These are phyloP conservation scores for Chouioia cunea DNA, from an alignment of 2,888 invertebrate genomes.

Conservation along the genomic window DNA sequence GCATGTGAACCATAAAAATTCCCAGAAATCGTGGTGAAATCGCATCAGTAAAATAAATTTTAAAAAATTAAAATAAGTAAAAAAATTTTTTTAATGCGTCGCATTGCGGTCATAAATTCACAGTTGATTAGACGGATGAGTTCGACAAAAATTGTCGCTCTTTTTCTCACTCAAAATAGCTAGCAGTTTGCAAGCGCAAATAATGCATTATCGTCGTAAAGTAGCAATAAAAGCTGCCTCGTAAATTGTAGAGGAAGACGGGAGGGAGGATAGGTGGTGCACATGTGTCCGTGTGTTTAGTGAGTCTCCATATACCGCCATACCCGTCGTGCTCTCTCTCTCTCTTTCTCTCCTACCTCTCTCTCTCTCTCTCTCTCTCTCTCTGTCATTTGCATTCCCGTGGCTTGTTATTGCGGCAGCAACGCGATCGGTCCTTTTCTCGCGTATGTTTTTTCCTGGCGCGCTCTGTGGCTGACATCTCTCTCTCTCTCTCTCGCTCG, in stretches of 20 bases:
- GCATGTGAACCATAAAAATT: too few relatives aligned
- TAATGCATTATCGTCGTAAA: constrained; percentile 48
- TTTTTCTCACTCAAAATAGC: too few relatives aligned
- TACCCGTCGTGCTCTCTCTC: too few relatives aligned
- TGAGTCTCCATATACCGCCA: constrained; percentile 6
- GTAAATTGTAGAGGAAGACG: constrained; percentile 52
- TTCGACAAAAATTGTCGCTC: too few relatives aligned
- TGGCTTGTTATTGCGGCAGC: too few relatives aligned
- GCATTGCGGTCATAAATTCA: constrained; percentile 11
- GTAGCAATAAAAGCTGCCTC: constrained; percentile 49
- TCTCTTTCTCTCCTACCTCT: too few relatives aligned
- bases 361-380: too few relatives aligned
- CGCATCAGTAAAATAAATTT: neutral
- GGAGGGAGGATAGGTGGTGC: constrained; percentile 39
- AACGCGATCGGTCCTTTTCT: too few relatives aligned
- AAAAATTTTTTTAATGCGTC: constrained; percentile 1
- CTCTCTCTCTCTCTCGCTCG: constrained; percentile 9
- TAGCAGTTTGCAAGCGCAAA: neutral
- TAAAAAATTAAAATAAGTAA: neutral
- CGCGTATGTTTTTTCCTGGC: too few relatives aligned
- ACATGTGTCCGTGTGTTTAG: constrained; percentile 44
- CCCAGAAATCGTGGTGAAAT: too few relatives aligned
- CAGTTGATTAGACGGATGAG: constrained; percentile 26
- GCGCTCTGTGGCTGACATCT: too few relatives aligned
- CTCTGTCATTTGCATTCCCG: constrained; percentile 46